These are phyloP conservation scores for Drosophila repletoides DNA, from an alignment of 1,140 invertebrate species.

Conservation along the genomic window DNA sequence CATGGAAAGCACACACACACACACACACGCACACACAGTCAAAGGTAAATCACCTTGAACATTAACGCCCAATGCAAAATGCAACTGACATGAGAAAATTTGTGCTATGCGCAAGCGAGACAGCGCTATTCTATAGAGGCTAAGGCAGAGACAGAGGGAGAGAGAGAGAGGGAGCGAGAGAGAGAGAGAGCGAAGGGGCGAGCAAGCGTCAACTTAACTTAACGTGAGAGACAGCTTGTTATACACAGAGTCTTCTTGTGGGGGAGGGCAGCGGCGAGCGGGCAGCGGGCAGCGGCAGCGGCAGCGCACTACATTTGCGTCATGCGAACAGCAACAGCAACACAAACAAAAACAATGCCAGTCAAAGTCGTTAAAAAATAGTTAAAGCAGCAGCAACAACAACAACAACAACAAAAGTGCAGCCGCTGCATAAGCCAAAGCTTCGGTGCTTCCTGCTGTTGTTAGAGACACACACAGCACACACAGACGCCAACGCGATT, in stretches of 20 bases:
- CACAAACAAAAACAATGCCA: constrained; percentile 12
- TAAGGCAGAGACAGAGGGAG: not conserved
- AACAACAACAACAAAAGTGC: constrained; percentile 25
- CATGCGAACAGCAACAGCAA: constrained; percentile 46
- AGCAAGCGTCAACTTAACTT: constrained; percentile 34
- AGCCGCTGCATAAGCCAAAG: constrained; percentile 53
- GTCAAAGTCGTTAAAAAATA: constrained; percentile 29
- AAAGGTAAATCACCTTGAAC: constrained; percentile 71
- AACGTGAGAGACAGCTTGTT: constrained; percentile 59
- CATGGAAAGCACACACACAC: constrained; percentile 33
- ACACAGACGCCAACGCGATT: too few species aligned
- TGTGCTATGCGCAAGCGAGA: constrained; percentile 26
- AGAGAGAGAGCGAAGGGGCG: too few species aligned
- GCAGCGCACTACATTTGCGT: constrained; percentile 66
- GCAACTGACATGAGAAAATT: constrained; percentile 60
- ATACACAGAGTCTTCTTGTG: constrained; percentile 32
- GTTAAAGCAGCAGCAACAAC: constrained; percentile 23
- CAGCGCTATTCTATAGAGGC: constrained; percentile 15
- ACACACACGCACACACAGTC: constrained; percentile 18
- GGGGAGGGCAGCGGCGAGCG: too few species aligned
- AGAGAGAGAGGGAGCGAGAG: not conserved
- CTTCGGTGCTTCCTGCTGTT: constrained; percentile 46
- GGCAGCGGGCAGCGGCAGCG: too few species aligned
- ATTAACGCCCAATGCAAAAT: constrained; percentile 78
- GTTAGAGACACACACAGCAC: too few species aligned